A percentile compares a stretch with the other conserved stretches of the same genome.
Evolutionary conservation across 2,113 vertebrate species (phyloP).

Genomic region (Anthoscopus minutus): DNA sequence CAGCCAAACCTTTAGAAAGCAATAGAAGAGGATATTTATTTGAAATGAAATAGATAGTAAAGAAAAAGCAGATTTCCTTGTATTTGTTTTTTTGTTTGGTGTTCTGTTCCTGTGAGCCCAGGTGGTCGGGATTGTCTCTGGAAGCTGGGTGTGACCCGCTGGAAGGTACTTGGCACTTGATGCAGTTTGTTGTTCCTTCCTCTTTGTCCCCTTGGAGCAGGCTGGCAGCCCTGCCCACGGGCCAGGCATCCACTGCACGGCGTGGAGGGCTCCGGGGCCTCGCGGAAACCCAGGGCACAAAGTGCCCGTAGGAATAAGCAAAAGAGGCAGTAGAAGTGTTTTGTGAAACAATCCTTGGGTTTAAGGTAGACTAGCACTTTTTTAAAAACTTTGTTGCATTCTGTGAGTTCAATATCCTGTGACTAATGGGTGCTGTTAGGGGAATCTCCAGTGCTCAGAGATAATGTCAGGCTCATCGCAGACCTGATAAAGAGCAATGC

Average conservation of each 20-base stretch:
- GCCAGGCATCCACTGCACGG: background rate
- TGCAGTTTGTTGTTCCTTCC: background rate
- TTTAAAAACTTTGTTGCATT: background rate
- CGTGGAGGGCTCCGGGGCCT: background rate
- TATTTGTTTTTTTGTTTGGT: background rate
- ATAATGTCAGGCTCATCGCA: background rate
- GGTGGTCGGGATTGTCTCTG: background rate
- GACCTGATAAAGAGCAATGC: background rate
- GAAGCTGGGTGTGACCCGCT: background rate
- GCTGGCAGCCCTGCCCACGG: background rate
- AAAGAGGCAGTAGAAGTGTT: background rate
- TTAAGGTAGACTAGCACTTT: background rate
- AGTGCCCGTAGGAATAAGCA: background rate
- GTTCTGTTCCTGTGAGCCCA: background rate
- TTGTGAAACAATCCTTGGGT: background rate
- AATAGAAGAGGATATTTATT: background rate
- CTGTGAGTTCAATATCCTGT: background rate
- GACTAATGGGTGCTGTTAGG: constrained; percentile 3
- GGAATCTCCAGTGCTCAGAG: background rate
- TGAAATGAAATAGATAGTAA: background rate
- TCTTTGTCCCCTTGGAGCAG: background rate
- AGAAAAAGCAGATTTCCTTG: background rate
- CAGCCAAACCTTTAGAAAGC: background rate
- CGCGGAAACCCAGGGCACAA: background rate
- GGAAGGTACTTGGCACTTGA: background rate